Evolutionary conservation across 2,888 invertebrate genomes (phyloP).

Genomic region (Drosophila kambysellisi): DNA sequence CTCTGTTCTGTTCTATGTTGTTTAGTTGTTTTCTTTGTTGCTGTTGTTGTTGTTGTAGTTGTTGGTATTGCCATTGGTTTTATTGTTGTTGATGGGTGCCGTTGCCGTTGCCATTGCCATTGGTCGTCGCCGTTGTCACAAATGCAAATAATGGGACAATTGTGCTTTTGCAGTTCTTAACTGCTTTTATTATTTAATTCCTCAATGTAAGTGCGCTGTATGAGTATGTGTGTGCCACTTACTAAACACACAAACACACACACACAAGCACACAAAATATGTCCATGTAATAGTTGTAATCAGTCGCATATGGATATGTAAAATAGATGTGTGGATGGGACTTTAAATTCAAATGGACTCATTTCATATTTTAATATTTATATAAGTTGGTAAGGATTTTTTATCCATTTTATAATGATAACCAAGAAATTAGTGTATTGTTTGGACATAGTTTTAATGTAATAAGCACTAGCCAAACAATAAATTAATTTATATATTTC

Average conservation of each 20-base stretch:
- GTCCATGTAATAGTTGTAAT: conserved; percentile 9
- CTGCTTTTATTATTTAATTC: conserved; percentile 79
- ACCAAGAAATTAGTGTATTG: neutral
- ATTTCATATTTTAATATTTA: neutral
- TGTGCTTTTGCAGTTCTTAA: conserved; percentile 73
- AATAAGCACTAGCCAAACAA: neutral
- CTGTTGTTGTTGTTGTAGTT: conserved; percentile 24
- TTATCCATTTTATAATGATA: too few relatives aligned
- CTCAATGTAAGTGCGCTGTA: conserved; percentile 50
- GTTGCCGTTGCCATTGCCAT: conserved; percentile 38
- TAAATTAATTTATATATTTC: neutral
- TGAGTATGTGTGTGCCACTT: conserved; percentile 12
- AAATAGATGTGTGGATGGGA: neutral
- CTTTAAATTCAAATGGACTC: neutral
- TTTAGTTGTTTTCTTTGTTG: conserved; percentile 21
- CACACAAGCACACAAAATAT: conserved; percentile 1
- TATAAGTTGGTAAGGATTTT: too few relatives aligned
- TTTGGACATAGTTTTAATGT: neutral
- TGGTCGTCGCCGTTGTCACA: conserved; percentile 73
- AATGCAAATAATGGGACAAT: conserved; percentile 84
- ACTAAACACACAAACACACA: conserved; percentile 5
- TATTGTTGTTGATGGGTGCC: conserved; percentile 16
- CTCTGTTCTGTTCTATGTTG: conserved; percentile 43
- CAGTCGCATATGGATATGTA: conserved; percentile 6
- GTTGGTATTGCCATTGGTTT: conserved; percentile 24